Evolutionary conservation across 2,888 invertebrate genomes (phyloP), one percentile per base, ranked within the genome.

Genomic region (Ischnus inquisitorius): DNA sequence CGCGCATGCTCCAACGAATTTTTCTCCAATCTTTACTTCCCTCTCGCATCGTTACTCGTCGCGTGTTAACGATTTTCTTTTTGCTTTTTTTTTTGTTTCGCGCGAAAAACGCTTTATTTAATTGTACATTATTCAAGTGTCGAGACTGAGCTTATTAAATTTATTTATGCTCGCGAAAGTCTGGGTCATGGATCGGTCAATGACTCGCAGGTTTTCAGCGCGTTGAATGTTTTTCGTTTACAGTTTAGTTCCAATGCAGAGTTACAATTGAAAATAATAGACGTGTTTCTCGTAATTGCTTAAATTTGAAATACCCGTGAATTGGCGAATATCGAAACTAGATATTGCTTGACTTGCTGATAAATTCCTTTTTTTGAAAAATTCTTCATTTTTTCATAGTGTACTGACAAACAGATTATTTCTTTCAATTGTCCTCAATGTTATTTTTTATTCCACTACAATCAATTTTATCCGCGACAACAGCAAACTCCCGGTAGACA

Each of bases 21-120:
- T 64, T 64, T 12, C 39, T 10, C 5, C 64, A 16, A 64, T 64
- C 64, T 34, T 64, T 64, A 64, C 16, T 64, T 64, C 12, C 8
- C 64, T 39, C 39, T 39, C 19, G 1, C 3, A 34, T 2, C 22
- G 14, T 60, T 60, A 25, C 25, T 14, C 25, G 57, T 3, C 28
- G 57, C 28, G 5, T 60, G 19, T 22, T 22, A 12, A n/a, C 1
- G 25, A 25, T 25, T 60, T 60, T n/a, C n/a, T n/a, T n/a, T n/a
- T n/a, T n/a, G n/a, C n/a, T n/a, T n/a, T n/a, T n/a, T n/a, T n/a
- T n/a, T n/a, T n/a, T n/a, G n/a, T n/a, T 28, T 60, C 57, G n/a
- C 14, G 1, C 57, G 25, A 25, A 22, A 22, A 57, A 25, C 25
- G 25, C 25, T 22, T 1, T 25, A 25, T 25, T 60, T 60, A 14